Percentiles rank a stretch among this genome's conserved stretches.
phyloP scores from a whole-genome alignment of 2,113 vertebrate genomes.

The Bagarius yarrelli region DNA sequence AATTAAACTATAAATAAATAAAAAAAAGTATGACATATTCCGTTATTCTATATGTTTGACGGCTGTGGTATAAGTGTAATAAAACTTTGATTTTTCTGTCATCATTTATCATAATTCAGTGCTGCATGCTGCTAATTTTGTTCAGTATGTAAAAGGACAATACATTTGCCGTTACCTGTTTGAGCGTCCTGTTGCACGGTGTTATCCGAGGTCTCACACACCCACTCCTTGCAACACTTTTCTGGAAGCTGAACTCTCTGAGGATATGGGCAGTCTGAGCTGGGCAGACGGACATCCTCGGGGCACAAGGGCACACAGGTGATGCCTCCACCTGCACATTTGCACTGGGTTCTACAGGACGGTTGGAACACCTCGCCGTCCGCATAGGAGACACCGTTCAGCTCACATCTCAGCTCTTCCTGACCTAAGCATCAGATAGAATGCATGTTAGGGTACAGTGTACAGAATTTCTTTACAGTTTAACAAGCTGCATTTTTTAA shows the following conservation, averaged over 20 bases:
- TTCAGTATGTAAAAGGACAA: not conserved
- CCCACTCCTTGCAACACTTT: constrained; percentile 90
- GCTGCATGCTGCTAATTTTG: too few relatives aligned
- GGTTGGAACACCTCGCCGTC: constrained; percentile 89
- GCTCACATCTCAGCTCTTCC: constrained; percentile 78
- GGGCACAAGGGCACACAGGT: constrained; percentile 81
- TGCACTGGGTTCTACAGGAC: constrained; percentile 81
- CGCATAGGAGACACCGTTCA: constrained; percentile 78
- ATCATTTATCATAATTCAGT: too few relatives aligned
- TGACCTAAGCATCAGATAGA: constrained; percentile 66
- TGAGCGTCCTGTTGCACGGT: constrained; percentile 66
- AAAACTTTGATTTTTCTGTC: too few relatives aligned
- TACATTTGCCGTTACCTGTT: constrained; percentile 65
- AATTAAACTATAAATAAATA: too few relatives aligned
- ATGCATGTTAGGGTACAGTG: not conserved
- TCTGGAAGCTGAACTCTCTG: constrained; percentile 75
- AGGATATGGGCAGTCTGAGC: constrained; percentile 82
- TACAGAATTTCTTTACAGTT: too few relatives aligned
- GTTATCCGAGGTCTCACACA: constrained; percentile 79
- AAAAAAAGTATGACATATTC: too few relatives aligned
- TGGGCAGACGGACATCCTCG: constrained; percentile 75
- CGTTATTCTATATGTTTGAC: too few relatives aligned
- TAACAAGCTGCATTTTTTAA: too few relatives aligned
- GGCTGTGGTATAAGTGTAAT: too few relatives aligned
- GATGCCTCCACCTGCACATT: constrained; percentile 80